These are phyloP conservation scores for Brachystomella parvula DNA, from an alignment of 1,140 invertebrate genomes.

Conservation along the genomic window DNA sequence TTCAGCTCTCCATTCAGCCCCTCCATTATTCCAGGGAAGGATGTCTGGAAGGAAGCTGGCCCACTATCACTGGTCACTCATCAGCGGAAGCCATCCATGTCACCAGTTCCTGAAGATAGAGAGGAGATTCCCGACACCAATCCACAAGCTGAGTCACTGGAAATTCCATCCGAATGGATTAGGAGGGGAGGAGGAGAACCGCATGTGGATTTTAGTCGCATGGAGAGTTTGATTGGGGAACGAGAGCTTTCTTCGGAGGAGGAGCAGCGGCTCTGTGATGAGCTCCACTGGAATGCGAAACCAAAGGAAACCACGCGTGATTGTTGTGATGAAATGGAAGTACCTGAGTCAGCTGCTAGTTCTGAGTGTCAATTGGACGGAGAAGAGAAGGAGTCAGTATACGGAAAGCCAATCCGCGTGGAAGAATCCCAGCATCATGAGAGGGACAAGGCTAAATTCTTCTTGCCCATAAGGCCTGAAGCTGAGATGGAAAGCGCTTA, in stretches of 20 bases:
- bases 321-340: too few relatives aligned
- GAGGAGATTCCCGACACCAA: constrained; percentile 2
- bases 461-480: too few relatives aligned
- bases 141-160: neutral
- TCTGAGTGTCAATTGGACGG: too few relatives aligned
- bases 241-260: too few relatives aligned
- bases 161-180: neutral
- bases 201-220: constrained; percentile 31
- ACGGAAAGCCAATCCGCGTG: too few relatives aligned
- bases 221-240: constrained; percentile 36
- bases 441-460: too few relatives aligned
- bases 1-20: constrained; percentile 26
- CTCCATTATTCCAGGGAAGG: constrained; percentile 14
- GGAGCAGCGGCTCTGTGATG: constrained; percentile 15
- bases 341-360: too few relatives aligned
- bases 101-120: constrained; percentile 7
- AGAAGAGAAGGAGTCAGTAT: too few relatives aligned
- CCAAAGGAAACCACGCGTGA: too few relatives aligned
- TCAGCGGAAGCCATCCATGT: neutral
- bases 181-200: neutral
- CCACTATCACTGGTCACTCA: neutral
- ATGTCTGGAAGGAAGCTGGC: constrained; percentile 1
- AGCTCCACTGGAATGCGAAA: too few relatives aligned
- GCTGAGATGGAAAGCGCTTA: too few relatives aligned
- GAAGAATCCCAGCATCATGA: too few relatives aligned